phyloP scores from a whole-genome alignment of 2,113 vertebrate species.

The Oreochromis spilurus region DNA sequence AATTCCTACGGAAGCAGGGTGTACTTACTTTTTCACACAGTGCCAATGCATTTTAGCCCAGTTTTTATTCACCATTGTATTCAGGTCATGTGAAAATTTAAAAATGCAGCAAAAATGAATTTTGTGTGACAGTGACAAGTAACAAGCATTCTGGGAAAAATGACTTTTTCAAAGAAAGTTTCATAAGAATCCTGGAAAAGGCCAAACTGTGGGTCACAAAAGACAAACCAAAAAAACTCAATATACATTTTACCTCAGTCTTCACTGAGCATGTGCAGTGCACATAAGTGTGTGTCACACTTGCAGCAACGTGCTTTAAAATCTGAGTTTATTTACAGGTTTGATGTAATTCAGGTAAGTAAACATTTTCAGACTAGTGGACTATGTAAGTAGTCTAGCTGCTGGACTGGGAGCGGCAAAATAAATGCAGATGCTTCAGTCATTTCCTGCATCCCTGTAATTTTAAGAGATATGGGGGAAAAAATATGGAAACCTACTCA shows the following conservation, averaged over 20 bases:
- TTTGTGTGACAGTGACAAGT: neutral
- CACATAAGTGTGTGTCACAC: neutral
- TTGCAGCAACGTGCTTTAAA: neutral
- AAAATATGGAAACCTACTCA: neutral
- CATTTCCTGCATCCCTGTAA: neutral
- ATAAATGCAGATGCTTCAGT: neutral
- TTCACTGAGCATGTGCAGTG: neutral
- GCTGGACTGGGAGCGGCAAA: neutral
- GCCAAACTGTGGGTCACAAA: neutral
- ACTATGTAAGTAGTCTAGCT: neutral
- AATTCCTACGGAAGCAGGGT: neutral
- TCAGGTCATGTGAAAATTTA: neutral
- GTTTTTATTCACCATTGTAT: neutral
- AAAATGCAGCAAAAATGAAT: neutral
- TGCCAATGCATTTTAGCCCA: neutral
- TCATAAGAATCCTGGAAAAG: neutral
- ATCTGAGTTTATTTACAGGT: neutral
- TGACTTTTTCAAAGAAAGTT: neutral
- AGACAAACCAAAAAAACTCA: rapidly evolving
- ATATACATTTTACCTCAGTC: neutral
- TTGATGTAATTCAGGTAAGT: neutral
- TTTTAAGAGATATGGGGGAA: neutral
- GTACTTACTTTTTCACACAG: neutral
- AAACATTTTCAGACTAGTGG: neutral
- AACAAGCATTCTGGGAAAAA: neutral